These are phyloP conservation scores for Brachycybe producta DNA, from an alignment of 2,888 invertebrate species.

Conservation along the genomic window DNA sequence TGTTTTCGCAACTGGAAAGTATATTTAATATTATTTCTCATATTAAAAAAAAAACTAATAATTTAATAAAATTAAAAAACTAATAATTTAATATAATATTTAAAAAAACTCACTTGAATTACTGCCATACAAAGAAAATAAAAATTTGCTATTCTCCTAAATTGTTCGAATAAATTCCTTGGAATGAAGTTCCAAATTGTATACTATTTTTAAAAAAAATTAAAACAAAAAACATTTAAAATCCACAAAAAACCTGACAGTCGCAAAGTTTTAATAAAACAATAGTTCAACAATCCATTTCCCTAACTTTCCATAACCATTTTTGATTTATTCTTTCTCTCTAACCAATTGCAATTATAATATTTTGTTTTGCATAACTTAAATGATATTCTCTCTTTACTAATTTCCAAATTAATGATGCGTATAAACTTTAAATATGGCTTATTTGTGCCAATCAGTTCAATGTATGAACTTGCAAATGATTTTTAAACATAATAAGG, in stretches of 20 bases:
- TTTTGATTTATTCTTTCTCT: too few relatives aligned
- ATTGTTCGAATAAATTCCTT: constrained; percentile 69
- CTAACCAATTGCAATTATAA: too few relatives aligned
- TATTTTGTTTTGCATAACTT: too few relatives aligned
- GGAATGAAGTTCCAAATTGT: constrained; percentile 63
- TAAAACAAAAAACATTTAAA: constrained; percentile 2
- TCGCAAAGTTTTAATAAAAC: too few relatives aligned
- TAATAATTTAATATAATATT: not conserved
- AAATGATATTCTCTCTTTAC: too few relatives aligned
- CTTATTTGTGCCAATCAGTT: too few relatives aligned
- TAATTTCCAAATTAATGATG: too few relatives aligned
- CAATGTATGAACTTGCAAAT: too few relatives aligned
- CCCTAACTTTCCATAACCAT: too few relatives aligned
- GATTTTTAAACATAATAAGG: too few relatives aligned
- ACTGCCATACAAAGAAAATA: constrained; percentile 64
- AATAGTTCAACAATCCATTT: too few relatives aligned
- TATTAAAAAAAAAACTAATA: not conserved
- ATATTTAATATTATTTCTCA: not conserved
- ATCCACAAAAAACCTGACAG: constrained; percentile 9
- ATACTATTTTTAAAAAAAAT: constrained; percentile 44
- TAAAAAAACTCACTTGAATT: constrained; percentile 46
- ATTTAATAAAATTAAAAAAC: not conserved
- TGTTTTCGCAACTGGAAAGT: not conserved
- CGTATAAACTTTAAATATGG: too few relatives aligned
- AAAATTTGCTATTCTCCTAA: constrained; percentile 68